Evolutionary conservation across 2,113 vertebrate genomes (phyloP).

Genomic region (Myiozetetes cayanensis): DNA sequence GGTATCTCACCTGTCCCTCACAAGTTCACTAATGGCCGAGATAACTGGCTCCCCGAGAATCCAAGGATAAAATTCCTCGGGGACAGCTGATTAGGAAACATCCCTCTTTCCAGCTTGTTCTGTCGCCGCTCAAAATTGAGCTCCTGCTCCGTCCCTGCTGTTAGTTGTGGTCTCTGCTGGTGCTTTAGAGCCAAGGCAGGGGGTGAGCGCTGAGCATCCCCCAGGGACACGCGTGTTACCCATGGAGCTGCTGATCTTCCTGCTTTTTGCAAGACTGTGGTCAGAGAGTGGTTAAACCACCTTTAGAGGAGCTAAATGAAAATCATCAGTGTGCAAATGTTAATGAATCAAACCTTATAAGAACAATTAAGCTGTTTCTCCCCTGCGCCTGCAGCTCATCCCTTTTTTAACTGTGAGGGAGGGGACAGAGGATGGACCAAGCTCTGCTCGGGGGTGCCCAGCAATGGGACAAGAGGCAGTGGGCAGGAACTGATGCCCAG

Average conservation of each 20-base stretch:
- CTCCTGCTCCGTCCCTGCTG: background rate
- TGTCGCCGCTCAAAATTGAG: background rate
- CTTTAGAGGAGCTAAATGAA: background rate
- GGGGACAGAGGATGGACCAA: background rate
- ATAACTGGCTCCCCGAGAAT: background rate
- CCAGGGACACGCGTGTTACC: accelerated
- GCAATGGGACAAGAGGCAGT: accelerated
- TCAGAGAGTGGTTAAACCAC: background rate
- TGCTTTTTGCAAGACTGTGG: background rate
- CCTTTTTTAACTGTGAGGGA: background rate
- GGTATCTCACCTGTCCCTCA: conserved; percentile 67
- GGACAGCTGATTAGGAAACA: conserved; percentile 29
- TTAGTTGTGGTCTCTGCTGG: background rate
- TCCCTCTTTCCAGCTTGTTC: background rate
- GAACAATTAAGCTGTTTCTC: background rate
- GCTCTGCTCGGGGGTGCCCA: background rate
- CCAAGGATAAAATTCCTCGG: background rate
- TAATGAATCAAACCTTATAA: too few relatives aligned
- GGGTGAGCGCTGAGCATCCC: background rate
- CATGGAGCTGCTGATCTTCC: background rate
- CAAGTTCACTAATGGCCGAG: conserved; percentile 55
- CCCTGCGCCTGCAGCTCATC: background rate
- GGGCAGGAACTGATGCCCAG: background rate
- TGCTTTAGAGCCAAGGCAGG: background rate
- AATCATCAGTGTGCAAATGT: background rate